Conservation (phyloP, 1,140 invertebrate genomes). For the Parasteatoda tepidariorum region DNA sequence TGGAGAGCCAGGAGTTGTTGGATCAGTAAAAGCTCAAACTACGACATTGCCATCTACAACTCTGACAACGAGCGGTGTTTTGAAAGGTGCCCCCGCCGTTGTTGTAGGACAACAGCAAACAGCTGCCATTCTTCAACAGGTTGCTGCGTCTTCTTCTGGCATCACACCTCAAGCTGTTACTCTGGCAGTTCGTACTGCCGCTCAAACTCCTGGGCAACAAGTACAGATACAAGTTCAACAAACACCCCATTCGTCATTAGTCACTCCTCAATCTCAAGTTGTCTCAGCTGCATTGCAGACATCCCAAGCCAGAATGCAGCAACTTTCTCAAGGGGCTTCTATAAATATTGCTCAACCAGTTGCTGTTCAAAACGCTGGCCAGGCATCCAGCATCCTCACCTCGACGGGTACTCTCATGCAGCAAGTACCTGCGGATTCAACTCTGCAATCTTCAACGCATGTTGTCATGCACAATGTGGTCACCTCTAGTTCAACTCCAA, state of each 20-base stretch:
- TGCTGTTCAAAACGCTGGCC: background rate
- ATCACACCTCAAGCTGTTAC: conserved; percentile 49
- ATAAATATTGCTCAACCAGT: conserved; percentile 6
- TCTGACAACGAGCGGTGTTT: conserved; percentile 26
- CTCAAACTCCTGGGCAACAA: conserved; percentile 41
- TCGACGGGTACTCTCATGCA: conserved; percentile 15
- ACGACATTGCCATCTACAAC: conserved; percentile 36
- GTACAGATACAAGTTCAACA: conserved; percentile 49
- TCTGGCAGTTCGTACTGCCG: conserved; percentile 40
- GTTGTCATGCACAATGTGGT: conserved; percentile 39
- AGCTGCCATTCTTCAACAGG: conserved; percentile 39
- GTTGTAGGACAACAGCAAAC: conserved; percentile 50
- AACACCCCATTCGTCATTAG: conserved; percentile 19
- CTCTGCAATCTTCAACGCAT: conserved; percentile 8
- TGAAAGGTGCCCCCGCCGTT: conserved; percentile 45
- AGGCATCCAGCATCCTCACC: background rate
- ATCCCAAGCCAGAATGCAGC: conserved; percentile 18
- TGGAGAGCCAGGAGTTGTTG: conserved; percentile 31
- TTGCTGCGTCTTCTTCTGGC: conserved; percentile 7
- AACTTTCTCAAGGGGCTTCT: background rate
- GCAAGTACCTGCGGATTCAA: conserved; percentile 35
- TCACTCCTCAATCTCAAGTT: conserved; percentile 22
- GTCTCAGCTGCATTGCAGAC: conserved; percentile 11
- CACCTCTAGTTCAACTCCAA: background rate
- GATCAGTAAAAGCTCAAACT: conserved; percentile 46